phyloP scores from a whole-genome alignment of 2,797 vertebrate genomes.

The Hipposideros larvatus region DNA sequence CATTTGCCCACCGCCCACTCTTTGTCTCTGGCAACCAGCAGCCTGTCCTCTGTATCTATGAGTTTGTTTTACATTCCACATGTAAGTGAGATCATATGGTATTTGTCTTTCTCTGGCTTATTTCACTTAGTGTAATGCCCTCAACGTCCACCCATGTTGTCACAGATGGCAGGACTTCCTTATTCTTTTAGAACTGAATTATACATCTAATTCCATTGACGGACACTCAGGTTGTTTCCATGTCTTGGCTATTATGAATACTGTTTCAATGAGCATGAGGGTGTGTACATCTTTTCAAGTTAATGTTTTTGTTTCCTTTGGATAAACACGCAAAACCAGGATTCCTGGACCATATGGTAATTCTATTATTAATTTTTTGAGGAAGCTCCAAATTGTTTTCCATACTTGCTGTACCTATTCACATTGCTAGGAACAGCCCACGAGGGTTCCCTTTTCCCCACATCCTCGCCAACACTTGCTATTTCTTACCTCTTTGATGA shows the following conservation, averaged over 20 bases:
- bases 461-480: not conserved
- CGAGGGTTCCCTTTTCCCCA: not conserved
- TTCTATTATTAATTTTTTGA: not conserved
- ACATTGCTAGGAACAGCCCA: not conserved
- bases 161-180: not conserved
- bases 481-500: not conserved
- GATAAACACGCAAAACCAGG: not conserved
- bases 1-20: no score
- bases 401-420: not conserved
- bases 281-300: not conserved
- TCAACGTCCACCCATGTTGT: not conserved
- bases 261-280: not conserved
- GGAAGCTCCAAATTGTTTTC: not conserved
- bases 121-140: not conserved
- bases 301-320: not conserved
- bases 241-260: not conserved
- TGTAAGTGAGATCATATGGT: not conserved
- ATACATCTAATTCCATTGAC: no score
- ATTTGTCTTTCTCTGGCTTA: not conserved
- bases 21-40: not conserved
- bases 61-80: not conserved
- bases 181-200: no score
- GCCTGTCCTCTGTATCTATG: not conserved
- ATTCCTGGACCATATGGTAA: not conserved
- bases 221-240: not conserved